Evolutionary conservation across 2,888 invertebrate species (phyloP).

Genomic region (Drosophila suboccidentalis): DNA sequence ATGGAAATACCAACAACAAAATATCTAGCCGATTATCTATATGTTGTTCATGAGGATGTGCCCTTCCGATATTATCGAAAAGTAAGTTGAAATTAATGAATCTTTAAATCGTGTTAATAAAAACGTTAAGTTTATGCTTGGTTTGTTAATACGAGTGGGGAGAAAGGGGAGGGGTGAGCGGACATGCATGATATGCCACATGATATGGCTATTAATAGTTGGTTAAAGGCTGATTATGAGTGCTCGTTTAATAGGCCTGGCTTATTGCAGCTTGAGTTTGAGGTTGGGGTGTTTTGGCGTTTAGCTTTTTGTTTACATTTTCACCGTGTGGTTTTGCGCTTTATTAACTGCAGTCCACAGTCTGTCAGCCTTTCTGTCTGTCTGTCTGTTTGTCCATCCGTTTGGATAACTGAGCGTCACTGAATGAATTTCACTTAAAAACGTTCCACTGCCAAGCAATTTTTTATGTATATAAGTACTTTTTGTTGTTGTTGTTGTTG

Average conservation of each 20-base stretch:
- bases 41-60: constrained; percentile 85
- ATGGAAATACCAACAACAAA: constrained; percentile 86
- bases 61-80: constrained; percentile 85
- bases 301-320: constrained; percentile 69
- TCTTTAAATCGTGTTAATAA: constrained; percentile 4
- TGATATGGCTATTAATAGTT: constrained; percentile 26
- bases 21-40: constrained; percentile 86
- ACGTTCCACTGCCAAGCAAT: constrained; percentile 51
- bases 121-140: constrained; percentile 35
- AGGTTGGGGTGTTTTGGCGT: constrained; percentile 27
- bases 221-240: constrained; percentile 1
- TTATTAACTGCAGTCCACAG: constrained; percentile 65
- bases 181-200: constrained; percentile 48
- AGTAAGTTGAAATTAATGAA: constrained; percentile 77
- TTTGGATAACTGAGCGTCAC: constrained; percentile 46
- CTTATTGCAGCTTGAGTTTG: constrained; percentile 28
- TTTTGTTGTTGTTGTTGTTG: constrained; percentile 11
- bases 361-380: neutral
- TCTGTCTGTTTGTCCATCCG: constrained; percentile 27
- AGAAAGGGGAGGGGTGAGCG: neutral
- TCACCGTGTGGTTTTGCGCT: constrained; percentile 67
- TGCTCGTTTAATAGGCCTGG: constrained; percentile 3
- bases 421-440: constrained; percentile 79
- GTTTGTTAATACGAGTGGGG: neutral
- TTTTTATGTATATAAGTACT: constrained; percentile 31